Evolutionary conservation across 2,113 vertebrate genomes (phyloP), one percentile per base, ranked within the genome.

Genomic region (Macquaria australasica): DNA sequence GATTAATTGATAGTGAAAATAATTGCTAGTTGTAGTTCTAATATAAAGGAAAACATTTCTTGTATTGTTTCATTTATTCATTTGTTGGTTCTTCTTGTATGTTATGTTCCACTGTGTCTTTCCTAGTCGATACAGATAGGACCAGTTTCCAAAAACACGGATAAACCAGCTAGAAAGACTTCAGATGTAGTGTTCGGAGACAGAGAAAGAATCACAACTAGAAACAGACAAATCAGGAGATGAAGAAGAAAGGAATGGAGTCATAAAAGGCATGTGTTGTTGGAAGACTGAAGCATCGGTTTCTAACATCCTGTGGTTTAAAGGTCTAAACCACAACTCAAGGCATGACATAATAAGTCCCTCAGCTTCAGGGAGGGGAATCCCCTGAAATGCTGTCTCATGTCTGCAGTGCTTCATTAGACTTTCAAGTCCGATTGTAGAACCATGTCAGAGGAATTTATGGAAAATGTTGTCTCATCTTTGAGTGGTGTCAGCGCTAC

Each of bases 351-450:
- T 86, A 91, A 91, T 78, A 60, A 63, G 41, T 80, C 53, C 16
- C 51, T 76, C 75, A 76, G 69, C 67, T 82, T 82, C 55, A 43
- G 68, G 28, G 45, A 87, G 90, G 91, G 88, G 84, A 89, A 91
- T 88, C 87, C 91, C 91, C 79, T 72, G 64, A 88, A 87, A 51
- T 79, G 85, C 85, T 83, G 81, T 62, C 73, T 91, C 87, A 90
- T 66, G 78, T 83, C 86, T 84, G 77, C 59, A 86, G 55, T 77
- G 51, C 11, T 77, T 66, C 77, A 74, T 66, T 25, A 64, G 60
- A 25, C 55, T 55, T 55, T 85, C 8, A 73, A 64, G 62, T 80
- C 39, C 0, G 15, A 48, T 39, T 55, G 41, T 39, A 41, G 55
- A 73, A 71, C 25, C 41, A 68, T 56, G 41, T 66, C 9, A 12